Base-by-base conservation (phyloP, 2,888 invertebrate species). In the Macrophya alboannulata region DNA sequence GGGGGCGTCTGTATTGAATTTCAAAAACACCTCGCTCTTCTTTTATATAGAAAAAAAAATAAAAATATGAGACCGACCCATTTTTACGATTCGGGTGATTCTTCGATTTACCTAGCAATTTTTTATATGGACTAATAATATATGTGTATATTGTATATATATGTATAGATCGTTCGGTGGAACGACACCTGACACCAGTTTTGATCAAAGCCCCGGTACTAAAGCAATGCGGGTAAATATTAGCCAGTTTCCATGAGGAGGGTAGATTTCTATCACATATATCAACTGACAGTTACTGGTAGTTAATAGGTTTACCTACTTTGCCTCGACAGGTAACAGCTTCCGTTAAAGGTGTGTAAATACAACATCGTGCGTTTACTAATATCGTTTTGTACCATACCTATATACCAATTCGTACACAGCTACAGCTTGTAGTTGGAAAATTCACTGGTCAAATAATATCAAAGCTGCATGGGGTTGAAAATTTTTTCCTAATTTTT, bases 261-360 rank as follows among this genome's bases (percentile, higher is more conserved):
- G 62, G 62, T 62, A 21, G 62, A 62, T 62, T 62, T 12, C 62
- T 62, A 62, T 62, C 62, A 25, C 62, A 25, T 62, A 62, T 62
- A 62, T 62, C 62, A 31, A 62, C 21, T 21, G 10, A 21, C 62
- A 62, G 62, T 25, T 62, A 62, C 25, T 12, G 62, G 62, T 62
- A 25, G 62, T 62, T 62, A 62, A 62, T 62, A 62, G 62, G 62
- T 62, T 62, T 62, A 12, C 62, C 25, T 25, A 62, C 62, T 62
- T 62, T 62, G 12, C 3, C 62, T 21, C 21, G 62, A 62, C 62
- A 25, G 62, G 62, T 25, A 62, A 62, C 62, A 25, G 62, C 2
- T 25, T 62, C 62, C 21, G 25, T 21, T 62, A 25, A 62, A 62
- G 62, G 62, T 25, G 25, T 62, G 62, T 25, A 62, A 62, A 62